phyloP scores from a whole-genome alignment of 2,113 vertebrate species.

The Semicossyphus pulcher region DNA sequence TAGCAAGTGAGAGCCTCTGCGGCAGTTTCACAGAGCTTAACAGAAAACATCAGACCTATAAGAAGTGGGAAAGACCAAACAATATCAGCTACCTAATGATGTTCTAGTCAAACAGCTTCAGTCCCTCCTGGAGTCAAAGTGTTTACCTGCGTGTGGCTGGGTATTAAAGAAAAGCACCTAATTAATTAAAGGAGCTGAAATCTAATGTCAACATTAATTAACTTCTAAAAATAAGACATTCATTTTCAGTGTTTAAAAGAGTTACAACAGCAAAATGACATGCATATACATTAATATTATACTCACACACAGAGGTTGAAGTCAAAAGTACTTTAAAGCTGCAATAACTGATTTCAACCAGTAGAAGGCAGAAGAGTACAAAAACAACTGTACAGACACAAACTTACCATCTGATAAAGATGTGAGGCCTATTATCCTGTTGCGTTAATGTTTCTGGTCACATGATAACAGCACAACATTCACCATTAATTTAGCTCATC shows the following conservation, averaged over 20 bases:
- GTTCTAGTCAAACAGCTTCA: background rate
- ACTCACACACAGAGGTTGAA: too few relatives aligned
- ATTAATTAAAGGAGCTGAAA: background rate
- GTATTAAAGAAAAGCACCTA: background rate
- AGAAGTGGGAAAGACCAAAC: conserved; percentile 9
- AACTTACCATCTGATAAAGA: background rate
- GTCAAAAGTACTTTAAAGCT: background rate
- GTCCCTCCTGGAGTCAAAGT: conserved; percentile 6
- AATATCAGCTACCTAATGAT: conserved; percentile 27
- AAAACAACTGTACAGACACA: background rate
- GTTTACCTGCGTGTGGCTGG: background rate
- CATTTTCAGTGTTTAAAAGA: background rate
- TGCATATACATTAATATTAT: too few relatives aligned
- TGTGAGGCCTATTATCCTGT: background rate
- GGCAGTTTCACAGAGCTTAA: background rate
- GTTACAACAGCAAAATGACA: too few relatives aligned
- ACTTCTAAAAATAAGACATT: background rate
- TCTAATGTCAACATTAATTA: background rate
- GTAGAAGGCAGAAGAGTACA: background rate
- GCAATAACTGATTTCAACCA: background rate
- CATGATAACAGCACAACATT: background rate
- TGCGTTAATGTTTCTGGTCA: background rate
- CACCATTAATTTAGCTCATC: background rate
- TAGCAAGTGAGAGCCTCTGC: background rate
- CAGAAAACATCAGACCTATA: background rate